These are phyloP conservation scores for Galbula dea DNA, from an alignment of 2,113 vertebrate genomes.

Conservation along the genomic window DNA sequence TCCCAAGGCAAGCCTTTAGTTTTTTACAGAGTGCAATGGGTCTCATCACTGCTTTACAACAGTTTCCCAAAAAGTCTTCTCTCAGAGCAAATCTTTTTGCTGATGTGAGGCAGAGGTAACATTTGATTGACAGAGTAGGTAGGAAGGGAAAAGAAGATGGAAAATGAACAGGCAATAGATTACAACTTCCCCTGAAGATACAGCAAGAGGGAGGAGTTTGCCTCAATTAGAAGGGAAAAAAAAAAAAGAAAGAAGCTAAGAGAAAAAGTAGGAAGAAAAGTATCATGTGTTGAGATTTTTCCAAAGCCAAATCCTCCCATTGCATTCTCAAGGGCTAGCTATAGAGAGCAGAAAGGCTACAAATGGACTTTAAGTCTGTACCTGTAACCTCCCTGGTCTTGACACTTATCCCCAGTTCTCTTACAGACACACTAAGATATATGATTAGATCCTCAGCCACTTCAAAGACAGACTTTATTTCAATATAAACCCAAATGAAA, in stretches of 20 bases:
- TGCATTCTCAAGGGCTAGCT: neutral
- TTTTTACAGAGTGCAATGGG: neutral
- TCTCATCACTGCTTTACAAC: neutral
- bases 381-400: neutral
- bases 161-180: neutral
- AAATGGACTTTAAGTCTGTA: neutral
- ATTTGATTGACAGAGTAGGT: neutral
- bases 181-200: neutral
- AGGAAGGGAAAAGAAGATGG: neutral
- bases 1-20: neutral
- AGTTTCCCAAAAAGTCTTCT: neutral
- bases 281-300: neutral
- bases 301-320: neutral
- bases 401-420: neutral
- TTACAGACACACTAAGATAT: neutral
- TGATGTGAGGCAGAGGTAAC: neutral
- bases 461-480: slow-evolving; percentile 15
- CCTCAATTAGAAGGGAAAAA: neutral
- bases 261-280: neutral
- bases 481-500: neutral
- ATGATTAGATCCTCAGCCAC: neutral
- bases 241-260: neutral
- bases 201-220: neutral
- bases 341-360: neutral
- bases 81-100: neutral